Conservation (phyloP, 2,113 vertebrate genomes). For the Nymphicus hollandicus region DNA sequence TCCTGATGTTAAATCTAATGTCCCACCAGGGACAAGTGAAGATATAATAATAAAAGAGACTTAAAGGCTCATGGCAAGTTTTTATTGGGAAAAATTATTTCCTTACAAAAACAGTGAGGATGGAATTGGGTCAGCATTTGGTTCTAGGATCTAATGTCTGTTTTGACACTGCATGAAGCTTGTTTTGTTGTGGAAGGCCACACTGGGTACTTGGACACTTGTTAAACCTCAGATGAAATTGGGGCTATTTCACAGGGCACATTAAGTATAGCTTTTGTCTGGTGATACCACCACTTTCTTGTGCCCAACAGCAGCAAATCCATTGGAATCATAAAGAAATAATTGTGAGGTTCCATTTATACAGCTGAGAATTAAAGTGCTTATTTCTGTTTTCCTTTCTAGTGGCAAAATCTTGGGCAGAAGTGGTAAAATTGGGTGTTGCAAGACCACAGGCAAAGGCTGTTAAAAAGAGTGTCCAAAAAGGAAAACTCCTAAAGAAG, state of each 20-base stretch:
- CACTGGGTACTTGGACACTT: not conserved
- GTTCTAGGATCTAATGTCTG: not conserved
- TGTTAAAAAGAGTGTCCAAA: slow-evolving; percentile 26
- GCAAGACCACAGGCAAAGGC: slow-evolving; percentile 63
- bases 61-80: not conserved
- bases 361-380: not conserved
- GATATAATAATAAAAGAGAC: not conserved
- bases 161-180: not conserved
- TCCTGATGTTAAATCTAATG: not conserved
- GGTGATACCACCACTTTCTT: not conserved
- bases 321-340: not conserved
- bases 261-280: not conserved
- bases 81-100: not conserved
- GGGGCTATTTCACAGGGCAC: not conserved
- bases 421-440: slow-evolving; percentile 83
- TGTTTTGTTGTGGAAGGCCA: not conserved
- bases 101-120: not conserved
- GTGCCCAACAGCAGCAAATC: not conserved
- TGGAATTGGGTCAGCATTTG: not conserved
- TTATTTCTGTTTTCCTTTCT: not conserved
- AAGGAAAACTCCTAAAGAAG: slow-evolving; percentile 40
- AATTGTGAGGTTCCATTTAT: not conserved
- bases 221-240: not conserved
- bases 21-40: not conserved
- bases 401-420: slow-evolving; percentile 81